Evolutionary conservation across 2,113 vertebrate species (phyloP).

Genomic region (Neodon shergylaensis): DNA sequence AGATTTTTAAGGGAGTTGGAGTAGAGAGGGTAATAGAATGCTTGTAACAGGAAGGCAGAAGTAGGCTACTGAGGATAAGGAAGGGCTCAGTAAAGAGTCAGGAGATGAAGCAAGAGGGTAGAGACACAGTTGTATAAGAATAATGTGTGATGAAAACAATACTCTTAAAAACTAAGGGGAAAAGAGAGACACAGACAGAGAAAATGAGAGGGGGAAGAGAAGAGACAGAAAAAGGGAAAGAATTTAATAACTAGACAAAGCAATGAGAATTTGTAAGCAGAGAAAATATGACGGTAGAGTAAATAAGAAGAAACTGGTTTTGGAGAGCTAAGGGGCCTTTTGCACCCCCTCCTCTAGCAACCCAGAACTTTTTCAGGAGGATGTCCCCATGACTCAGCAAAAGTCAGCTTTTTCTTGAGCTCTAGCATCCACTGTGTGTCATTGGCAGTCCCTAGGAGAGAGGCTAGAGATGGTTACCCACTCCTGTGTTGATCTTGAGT

Average conservation of each 20-base stretch:
- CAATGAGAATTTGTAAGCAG: neutral
- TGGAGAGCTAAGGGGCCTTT: neutral
- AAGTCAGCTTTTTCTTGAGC: neutral
- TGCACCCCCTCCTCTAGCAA: rapidly evolving
- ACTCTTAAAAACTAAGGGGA: neutral
- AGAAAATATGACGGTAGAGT: neutral
- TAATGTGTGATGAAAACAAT: neutral
- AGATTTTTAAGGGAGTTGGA: neutral
- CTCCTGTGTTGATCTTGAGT: neutral
- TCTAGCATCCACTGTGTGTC: neutral
- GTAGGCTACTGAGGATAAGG: neutral
- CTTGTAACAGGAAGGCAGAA: neutral
- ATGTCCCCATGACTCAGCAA: neutral
- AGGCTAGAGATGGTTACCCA: neutral
- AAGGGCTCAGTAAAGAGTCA: neutral
- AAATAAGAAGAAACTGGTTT: neutral
- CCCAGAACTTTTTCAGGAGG: neutral
- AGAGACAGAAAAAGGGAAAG: neutral
- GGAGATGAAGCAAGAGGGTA: neutral
- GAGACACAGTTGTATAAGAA: neutral
- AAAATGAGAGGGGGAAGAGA: rapidly evolving
- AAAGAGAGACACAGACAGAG: no score
- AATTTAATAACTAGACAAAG: neutral
- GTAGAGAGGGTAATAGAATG: neutral
- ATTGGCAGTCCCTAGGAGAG: neutral